Evolutionary conservation across 2,888 invertebrate species (phyloP).

Genomic region (Drosophila ezoana): DNA sequence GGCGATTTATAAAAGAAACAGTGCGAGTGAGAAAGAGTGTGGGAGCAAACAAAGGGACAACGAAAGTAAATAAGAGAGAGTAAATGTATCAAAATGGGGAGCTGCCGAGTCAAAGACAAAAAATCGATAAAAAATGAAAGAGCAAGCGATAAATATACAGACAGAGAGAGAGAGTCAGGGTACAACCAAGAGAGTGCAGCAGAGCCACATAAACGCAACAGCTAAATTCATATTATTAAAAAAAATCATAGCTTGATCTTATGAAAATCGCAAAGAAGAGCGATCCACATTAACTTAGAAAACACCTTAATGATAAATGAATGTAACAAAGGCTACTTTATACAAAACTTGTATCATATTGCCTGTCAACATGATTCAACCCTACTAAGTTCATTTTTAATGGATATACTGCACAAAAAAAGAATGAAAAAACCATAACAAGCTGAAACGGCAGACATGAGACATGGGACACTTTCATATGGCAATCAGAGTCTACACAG

Average conservation of each 20-base stretch:
- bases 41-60: too few relatives aligned
- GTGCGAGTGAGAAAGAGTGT: too few relatives aligned
- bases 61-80: too few relatives aligned
- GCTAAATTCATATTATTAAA: too few relatives aligned
- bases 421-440: conserved; percentile 17
- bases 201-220: too few relatives aligned
- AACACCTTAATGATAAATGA: not conserved
- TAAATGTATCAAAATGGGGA: too few relatives aligned
- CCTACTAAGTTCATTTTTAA: not conserved
- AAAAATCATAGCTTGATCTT: not conserved
- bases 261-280: not conserved
- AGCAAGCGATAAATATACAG: too few relatives aligned
- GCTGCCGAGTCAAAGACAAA: too few relatives aligned
- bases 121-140: too few relatives aligned
- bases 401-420: not conserved
- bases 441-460: conserved; percentile 16
- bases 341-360: not conserved
- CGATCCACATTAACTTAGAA: not conserved
- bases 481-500: conserved; percentile 46
- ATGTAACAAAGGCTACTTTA: too few relatives aligned
- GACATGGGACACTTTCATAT: conserved; percentile 43
- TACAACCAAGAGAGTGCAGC: too few relatives aligned
- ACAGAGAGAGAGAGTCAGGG: too few relatives aligned
- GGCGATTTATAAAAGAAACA: not conserved
- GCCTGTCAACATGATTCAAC: not conserved